These are phyloP conservation scores for Holothuria scabra DNA, from an alignment of 53 echinoderm and acorn worm species.

Conservation along the genomic window DNA sequence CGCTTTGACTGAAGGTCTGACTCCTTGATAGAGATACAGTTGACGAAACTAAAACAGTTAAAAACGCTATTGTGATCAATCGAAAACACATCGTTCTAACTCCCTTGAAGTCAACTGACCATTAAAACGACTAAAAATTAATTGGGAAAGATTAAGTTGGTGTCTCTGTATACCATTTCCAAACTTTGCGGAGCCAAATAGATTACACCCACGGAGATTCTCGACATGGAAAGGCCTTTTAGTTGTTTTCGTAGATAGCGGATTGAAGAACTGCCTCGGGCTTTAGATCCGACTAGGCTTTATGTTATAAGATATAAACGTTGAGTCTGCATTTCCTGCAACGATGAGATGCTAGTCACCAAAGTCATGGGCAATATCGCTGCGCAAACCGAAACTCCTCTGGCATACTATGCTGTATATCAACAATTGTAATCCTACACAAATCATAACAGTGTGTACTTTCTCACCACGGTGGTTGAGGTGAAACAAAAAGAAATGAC, in stretches of 20 bases:
- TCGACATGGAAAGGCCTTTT: too few species aligned
- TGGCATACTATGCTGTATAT: background rate
- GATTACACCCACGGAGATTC: too few species aligned
- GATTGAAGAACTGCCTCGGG: too few species aligned
- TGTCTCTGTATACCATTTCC: too few species aligned
- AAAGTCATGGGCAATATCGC: background rate
- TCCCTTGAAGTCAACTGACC: too few species aligned
- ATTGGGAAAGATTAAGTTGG: too few species aligned
- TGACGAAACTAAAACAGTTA: background rate
- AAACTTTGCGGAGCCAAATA: too few species aligned
- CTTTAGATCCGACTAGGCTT: too few species aligned
- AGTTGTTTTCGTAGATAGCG: too few species aligned
- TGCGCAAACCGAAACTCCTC: constrained; percentile 23
- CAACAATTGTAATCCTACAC: constrained; percentile 21
- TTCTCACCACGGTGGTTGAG: background rate
- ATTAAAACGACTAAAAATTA: too few species aligned
- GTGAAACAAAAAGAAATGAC: constrained; percentile 2
- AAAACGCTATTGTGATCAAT: background rate
- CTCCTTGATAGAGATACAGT: background rate
- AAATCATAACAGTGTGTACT: constrained; percentile 40
- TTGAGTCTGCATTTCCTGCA: too few species aligned
- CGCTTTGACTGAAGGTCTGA: background rate
- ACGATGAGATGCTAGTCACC: background rate
- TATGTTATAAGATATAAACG: too few species aligned
- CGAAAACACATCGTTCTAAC: background rate